Percentiles rank a stretch among this genome's conserved stretches.
phyloP scores from a whole-genome alignment of 2,113 vertebrate species.

The Dermatemys mawii region DNA sequence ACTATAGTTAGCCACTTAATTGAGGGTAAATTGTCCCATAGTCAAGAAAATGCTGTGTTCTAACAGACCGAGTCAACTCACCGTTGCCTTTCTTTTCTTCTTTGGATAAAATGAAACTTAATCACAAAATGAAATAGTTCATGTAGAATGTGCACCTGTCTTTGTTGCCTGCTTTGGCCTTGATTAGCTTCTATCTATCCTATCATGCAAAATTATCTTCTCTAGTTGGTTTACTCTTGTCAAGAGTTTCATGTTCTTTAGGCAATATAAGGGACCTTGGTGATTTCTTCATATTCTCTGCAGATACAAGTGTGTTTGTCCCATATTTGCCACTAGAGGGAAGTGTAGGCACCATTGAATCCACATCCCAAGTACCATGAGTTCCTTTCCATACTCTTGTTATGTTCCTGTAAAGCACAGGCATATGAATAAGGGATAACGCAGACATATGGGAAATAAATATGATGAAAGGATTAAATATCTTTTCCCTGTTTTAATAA shows the following conservation, averaged over 20 bases:
- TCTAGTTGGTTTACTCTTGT: not conserved
- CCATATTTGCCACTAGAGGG: fast-evolving
- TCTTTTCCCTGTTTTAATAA: not conserved
- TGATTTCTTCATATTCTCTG: not conserved
- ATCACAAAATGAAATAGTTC: not conserved
- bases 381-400: not conserved
- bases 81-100: not conserved
- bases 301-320: not conserved
- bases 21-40: not conserved
- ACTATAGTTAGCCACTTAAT: not conserved
- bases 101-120: not conserved
- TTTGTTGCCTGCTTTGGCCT: not conserved
- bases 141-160: not conserved
- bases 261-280: not conserved
- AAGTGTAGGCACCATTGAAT: not conserved
- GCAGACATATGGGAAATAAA: not conserved
- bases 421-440: not conserved
- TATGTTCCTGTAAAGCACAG: not conserved
- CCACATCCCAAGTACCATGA: not conserved
- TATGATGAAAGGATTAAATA: not conserved
- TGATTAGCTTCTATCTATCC: not conserved
- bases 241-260: not conserved
- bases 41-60: not conserved
- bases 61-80: not conserved
- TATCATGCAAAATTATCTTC: not conserved